Evolutionary conservation across 2,797 vertebrate genomes (phyloP), one percentile per base, ranked within the genome.

Genomic region (Muscicapa striata): DNA sequence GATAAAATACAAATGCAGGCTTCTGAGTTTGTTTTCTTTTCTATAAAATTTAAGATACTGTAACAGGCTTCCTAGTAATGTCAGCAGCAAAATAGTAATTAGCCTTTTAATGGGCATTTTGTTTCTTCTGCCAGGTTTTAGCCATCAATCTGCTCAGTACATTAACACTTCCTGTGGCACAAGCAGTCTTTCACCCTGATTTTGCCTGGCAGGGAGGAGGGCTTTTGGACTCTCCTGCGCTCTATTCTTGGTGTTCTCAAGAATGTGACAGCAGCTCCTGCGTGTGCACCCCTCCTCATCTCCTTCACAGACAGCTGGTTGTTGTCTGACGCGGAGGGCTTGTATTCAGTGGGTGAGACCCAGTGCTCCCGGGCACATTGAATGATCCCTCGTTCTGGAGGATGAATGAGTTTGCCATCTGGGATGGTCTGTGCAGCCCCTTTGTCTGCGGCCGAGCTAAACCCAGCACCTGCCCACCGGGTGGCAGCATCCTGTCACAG

Each of bases 161-260:
- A 8, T 55, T 84, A 43, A 58, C 27, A 4, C 32, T 48, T 57
- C 24, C 19, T 82, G 32, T 87, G 73, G 75, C 0, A 0, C 18
- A 41, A 27, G 30, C 0, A 0, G 0, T 82, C 58, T 81, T 72
- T 52, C 17, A 13, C n/a, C 17, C 32, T 15, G 19, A 8, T 82
- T 30, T 79, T 73, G 26, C 75, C 59, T 75, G 36, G 3, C 43
- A 55, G 52, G 13, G n/a, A 67, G 48, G 16, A 89, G 41, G 63
- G 21, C 23, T 0, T 3, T 17, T 34, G 34, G 52, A 61, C 40
- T 14, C 22, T 84, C 24, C 29, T 1, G 1, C 0, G 0, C n/a
- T 55, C 73, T 66, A 5, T 67, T 81, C 43, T 79, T 76, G 40
- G 38, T 12, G 13, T 76, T 73, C 16, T 61, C 58, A 62, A 84